phyloP scores from a whole-genome alignment of 2,113 vertebrate genomes.

The Sula dactylatra region DNA sequence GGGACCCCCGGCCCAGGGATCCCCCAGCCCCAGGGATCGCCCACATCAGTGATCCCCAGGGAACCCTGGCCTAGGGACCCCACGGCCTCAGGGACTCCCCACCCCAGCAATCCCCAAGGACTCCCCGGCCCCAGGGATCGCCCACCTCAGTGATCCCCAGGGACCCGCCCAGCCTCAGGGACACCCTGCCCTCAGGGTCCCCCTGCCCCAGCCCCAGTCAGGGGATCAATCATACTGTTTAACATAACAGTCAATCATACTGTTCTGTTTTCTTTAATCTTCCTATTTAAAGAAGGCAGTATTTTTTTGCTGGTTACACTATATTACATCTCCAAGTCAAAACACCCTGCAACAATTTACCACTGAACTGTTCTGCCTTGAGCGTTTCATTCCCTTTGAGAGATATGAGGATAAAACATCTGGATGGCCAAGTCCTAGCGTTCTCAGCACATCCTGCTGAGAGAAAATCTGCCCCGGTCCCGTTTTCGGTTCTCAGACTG shows the following conservation, averaged over 20 bases:
- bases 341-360: background rate
- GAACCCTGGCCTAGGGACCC: too few species aligned
- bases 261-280: background rate
- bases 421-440: accelerated
- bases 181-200: too few species aligned
- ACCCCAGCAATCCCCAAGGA: too few species aligned
- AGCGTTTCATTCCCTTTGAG: background rate
- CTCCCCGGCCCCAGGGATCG: too few species aligned
- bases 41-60: too few species aligned
- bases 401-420: background rate
- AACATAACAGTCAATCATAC: background rate
- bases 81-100: too few species aligned
- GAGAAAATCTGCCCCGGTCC: background rate
- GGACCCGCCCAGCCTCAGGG: too few species aligned
- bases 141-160: too few species aligned
- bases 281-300: background rate
- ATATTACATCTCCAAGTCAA: background rate
- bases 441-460: background rate
- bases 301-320: background rate
- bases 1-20: too few species aligned
- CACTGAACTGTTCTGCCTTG: background rate
- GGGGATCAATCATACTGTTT: too few species aligned
- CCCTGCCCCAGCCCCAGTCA: too few species aligned
- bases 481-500: background rate
- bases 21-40: too few species aligned